phyloP scores from a whole-genome alignment of 2,113 vertebrate genomes.

The Lepisosteus osseus region DNA sequence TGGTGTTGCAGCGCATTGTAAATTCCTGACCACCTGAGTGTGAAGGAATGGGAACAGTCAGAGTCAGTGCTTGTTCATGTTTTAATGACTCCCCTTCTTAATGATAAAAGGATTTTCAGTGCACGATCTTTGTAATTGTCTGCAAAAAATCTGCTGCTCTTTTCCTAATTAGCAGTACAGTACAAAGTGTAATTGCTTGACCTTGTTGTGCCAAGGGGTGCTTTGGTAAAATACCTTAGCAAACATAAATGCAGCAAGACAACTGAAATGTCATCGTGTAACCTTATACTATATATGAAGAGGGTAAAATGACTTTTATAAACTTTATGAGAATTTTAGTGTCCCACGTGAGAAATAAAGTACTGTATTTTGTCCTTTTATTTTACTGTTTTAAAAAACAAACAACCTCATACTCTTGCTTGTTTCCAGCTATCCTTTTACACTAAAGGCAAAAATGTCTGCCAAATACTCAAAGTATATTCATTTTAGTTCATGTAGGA shows the following conservation, averaged over 20 bases:
- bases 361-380: too few relatives aligned
- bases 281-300: neutral
- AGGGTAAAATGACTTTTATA: neutral
- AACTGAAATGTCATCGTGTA: neutral
- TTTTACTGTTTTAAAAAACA: too few relatives aligned
- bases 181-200: slow-evolving; percentile 17
- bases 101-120: slow-evolving; percentile 29
- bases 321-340: neutral
- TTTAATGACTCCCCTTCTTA: slow-evolving; percentile 34
- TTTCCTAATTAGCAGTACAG: slow-evolving; percentile 27
- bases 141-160: slow-evolving; percentile 23
- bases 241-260: too few relatives aligned
- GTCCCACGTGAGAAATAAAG: too few relatives aligned
- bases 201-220: slow-evolving; percentile 16
- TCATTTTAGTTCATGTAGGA: neutral
- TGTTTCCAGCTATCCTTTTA: too few relatives aligned
- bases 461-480: neutral
- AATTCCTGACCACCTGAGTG: slow-evolving; percentile 33
- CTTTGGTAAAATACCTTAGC: slow-evolving; percentile 13
- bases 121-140: slow-evolving; percentile 16
- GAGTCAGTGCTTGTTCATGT: slow-evolving; percentile 18
- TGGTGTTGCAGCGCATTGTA: slow-evolving; percentile 15
- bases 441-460: too few relatives aligned
- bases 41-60: slow-evolving; percentile 13
- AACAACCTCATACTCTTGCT: neutral